Evolutionary conservation across 2,113 vertebrate species (phyloP).

Genomic region (Eleginops maclovinus): DNA sequence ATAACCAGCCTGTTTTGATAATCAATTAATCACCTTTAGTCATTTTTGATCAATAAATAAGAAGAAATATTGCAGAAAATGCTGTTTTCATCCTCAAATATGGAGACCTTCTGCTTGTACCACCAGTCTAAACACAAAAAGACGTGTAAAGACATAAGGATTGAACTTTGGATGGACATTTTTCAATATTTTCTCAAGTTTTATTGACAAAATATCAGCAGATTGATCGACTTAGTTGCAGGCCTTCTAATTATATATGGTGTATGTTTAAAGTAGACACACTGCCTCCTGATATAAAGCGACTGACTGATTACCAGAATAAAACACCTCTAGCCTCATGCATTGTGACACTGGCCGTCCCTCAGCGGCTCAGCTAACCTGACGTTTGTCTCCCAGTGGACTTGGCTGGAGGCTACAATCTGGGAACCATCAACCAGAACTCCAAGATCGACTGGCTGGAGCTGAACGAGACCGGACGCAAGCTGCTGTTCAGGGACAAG

Average conservation of each 20-base stretch:
- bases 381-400: constrained; percentile 86
- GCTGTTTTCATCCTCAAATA: too few relatives aligned
- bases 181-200: too few relatives aligned
- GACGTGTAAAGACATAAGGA: too few relatives aligned
- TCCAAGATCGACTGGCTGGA: constrained; percentile 97
- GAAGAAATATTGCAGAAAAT: too few relatives aligned
- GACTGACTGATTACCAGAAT: constrained; percentile 9
- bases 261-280: constrained; percentile 15
- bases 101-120: too few relatives aligned
- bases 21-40: too few relatives aligned
- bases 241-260: not conserved
- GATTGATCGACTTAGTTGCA: too few relatives aligned
- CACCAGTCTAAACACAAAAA: too few relatives aligned
- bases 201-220: too few relatives aligned
- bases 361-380: constrained; percentile 17
- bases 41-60: too few relatives aligned
- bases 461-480: constrained; percentile 94
- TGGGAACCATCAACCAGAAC: constrained; percentile 91
- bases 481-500: constrained; percentile 97
- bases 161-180: too few relatives aligned
- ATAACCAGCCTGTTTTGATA: too few relatives aligned
- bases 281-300: constrained; percentile 13
- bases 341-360: not conserved
- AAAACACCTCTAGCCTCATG: constrained; percentile 8
- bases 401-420: constrained; percentile 86